These are phyloP conservation scores for Orthosia incerta DNA, from an alignment of 2,888 invertebrate genomes.

Conservation along the genomic window DNA sequence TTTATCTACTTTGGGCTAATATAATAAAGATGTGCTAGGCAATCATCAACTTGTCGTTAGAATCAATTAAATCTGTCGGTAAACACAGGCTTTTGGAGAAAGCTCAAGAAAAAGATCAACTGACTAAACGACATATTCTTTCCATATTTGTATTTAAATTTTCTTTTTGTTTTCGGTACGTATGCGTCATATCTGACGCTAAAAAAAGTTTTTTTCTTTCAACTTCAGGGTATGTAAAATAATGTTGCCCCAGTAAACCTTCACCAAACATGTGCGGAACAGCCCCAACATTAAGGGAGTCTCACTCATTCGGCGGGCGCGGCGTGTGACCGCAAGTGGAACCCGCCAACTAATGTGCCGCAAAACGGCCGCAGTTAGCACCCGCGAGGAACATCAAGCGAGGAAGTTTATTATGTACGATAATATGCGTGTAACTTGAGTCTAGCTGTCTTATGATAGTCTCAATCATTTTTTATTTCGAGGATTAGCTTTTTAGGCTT, in stretches of 20 bases:
- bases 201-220: too few species aligned
- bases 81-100: neutral
- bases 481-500: too few species aligned
- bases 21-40: too few species aligned
- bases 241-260: constrained; percentile 14
- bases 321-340: constrained; percentile 61
- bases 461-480: neutral
- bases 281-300: constrained; percentile 37
- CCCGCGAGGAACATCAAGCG: constrained; percentile 32
- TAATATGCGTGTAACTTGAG: neutral
- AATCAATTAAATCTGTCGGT: neutral
- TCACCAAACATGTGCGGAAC: constrained; percentile 12
- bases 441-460: neutral
- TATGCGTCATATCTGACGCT: too few species aligned
- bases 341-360: constrained; percentile 50
- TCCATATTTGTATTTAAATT: too few species aligned
- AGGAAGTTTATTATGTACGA: constrained; percentile 2
- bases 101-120: neutral
- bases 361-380: constrained; percentile 61
- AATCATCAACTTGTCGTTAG: neutral
- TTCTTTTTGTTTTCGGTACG: too few species aligned
- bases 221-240: neutral
- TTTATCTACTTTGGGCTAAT: neutral
- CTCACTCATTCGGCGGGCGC: constrained; percentile 40
- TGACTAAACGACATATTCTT: too few species aligned